These are phyloP conservation scores for Rhadina sibilatrix DNA, from an alignment of 2,113 vertebrate genomes.

Conservation along the genomic window DNA sequence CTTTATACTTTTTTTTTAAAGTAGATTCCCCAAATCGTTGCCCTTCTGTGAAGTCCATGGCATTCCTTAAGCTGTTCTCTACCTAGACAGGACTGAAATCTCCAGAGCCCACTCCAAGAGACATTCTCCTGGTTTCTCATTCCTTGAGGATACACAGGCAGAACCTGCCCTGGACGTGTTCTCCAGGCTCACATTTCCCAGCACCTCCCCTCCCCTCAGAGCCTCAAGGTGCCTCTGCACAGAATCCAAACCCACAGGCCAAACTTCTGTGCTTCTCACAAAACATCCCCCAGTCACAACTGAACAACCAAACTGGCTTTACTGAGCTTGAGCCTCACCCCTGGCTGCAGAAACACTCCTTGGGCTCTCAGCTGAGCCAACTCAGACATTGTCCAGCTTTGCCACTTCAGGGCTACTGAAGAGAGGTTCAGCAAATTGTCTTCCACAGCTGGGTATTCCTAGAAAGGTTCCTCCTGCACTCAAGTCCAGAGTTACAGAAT, in stretches of 20 bases:
- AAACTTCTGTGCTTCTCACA: neutral
- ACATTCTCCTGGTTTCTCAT: neutral
- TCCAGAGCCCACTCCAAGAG: neutral
- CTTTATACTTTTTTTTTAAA: neutral
- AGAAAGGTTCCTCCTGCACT: neutral
- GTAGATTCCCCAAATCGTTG: neutral
- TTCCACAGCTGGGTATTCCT: neutral
- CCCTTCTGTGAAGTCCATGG: neutral
- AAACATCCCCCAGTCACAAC: neutral
- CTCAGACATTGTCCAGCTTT: neutral
- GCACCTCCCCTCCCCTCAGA: neutral
- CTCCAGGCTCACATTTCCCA: neutral
- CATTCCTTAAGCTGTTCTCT: neutral
- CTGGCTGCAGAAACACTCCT: neutral
- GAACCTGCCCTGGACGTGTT: neutral
- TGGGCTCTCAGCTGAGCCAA: neutral
- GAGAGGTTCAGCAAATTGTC: rapidly evolving
- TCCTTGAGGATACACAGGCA: neutral
- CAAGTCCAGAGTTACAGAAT: neutral
- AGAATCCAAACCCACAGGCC: neutral
- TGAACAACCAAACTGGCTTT: neutral
- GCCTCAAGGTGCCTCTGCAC: neutral
- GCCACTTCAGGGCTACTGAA: neutral
- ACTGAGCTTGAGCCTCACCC: neutral
- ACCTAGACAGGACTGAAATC: neutral